Evolutionary conservation across 2,888 invertebrate species (phyloP).

Genomic region (Morpho deidamia): DNA sequence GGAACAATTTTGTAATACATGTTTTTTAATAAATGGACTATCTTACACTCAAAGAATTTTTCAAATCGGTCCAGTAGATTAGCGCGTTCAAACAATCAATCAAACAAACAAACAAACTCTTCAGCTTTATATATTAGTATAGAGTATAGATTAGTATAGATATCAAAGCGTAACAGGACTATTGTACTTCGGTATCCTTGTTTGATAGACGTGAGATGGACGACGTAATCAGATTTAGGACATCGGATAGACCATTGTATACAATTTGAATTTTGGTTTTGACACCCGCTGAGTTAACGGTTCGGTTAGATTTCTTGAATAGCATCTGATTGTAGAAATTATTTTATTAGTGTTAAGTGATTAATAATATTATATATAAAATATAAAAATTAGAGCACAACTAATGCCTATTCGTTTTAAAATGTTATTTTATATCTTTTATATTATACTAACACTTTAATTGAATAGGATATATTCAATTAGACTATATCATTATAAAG

Average conservation of each 20-base stretch:
- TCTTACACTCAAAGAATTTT: too few relatives aligned
- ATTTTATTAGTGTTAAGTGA: slow-evolving; percentile 5
- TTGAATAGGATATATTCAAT: background rate
- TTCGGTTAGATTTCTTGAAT: background rate
- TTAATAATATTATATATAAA: background rate
- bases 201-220: slow-evolving; percentile 5
- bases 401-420: background rate
- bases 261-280: slow-evolving; percentile 21
- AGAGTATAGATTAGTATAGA: too few relatives aligned
- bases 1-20: too few relatives aligned
- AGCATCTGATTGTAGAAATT: slow-evolving; percentile 3
- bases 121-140: too few relatives aligned
- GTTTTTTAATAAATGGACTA: too few relatives aligned
- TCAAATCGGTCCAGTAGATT: too few relatives aligned
- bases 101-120: too few relatives aligned
- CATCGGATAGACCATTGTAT: slow-evolving; percentile 8
- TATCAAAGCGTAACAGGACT: background rate
- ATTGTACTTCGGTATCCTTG: background rate
- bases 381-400: slow-evolving; percentile 1
- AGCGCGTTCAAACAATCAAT: too few relatives aligned
- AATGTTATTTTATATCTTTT: background rate
- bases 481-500: too few relatives aligned
- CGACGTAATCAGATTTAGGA: slow-evolving; percentile 10
- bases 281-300: slow-evolving; percentile 14
- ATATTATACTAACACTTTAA: too few relatives aligned